Evolutionary conservation across 2,797 vertebrate genomes (phyloP).

Genomic region (Oreortyx pictus): DNA sequence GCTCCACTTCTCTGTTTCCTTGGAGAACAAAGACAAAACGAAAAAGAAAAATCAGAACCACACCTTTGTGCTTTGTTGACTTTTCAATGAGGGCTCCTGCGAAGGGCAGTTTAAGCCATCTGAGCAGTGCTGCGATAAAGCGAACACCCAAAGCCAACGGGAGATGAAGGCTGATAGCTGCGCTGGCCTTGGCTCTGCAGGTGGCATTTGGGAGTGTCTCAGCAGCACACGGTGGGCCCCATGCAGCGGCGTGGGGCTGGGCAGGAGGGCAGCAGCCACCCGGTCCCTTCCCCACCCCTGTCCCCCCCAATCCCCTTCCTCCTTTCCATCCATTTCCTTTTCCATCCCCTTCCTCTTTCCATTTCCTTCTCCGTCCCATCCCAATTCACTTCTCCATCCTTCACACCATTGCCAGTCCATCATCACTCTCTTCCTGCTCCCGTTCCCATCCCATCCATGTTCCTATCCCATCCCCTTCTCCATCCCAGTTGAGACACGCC

Average conservation of each 20-base stretch:
- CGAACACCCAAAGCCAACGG: background rate
- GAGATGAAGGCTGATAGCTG: background rate
- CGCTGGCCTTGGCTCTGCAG: accelerated
- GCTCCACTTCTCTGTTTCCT: background rate
- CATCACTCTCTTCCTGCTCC: background rate
- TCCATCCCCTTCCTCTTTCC: background rate
- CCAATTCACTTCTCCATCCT: background rate
- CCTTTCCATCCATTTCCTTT: background rate
- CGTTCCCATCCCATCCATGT: background rate
- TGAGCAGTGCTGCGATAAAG: background rate
- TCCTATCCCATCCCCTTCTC: background rate
- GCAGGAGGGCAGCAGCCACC: background rate
- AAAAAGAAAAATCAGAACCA: background rate
- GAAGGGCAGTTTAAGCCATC: background rate
- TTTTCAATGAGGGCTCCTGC: background rate
- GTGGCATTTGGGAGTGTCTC: background rate
- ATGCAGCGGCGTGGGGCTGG: background rate
- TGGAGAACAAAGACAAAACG: background rate
- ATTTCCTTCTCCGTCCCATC: background rate
- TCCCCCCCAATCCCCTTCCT: background rate
- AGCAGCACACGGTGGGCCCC: background rate
- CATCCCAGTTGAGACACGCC: background rate
- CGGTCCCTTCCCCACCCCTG: no score
- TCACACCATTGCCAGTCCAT: background rate
- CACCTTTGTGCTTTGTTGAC: background rate